Base-by-base conservation (phyloP, 1,140 invertebrate genomes). In the Matsumurasca onukii region DNA sequence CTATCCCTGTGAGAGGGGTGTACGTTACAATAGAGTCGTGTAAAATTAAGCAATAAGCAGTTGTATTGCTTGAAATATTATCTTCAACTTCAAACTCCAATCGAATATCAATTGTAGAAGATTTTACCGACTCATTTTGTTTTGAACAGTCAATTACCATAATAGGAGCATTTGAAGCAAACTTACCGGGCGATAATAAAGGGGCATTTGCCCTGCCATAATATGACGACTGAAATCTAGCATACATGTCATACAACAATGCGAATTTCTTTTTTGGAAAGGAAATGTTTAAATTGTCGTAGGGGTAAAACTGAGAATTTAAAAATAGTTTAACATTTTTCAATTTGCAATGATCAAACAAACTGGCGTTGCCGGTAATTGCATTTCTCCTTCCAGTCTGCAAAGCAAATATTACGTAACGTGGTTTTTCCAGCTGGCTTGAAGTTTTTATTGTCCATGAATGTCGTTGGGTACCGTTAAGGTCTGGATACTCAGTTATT, bases 401-500 rank as follows among this genome's bases (percentile, higher is more conserved):
- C 29, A 73, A 69, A 20, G n/a, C 66, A 15, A 73, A 30, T 48
- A 72, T 67, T 13, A 69, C 67, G 45, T 71, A 73, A 52, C 71
- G 63, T 24, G 71, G 71, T n/a, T 68, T 61, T 61, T 61, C 57
- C 13, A 29, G 27, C 12, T 29, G 57, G 15, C 15, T 29, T 9
- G 57, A 27, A 61, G 70, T 77, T 73, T 76, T 77, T 0, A 79
- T 71, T 3, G 73, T 63, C 76, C 76, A 76, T 3, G 72, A 63
- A 67, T 73, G 72, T 49, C 75, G 73, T 15, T 66, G 66, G 0
- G 74, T 73, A n/a, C 48, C 39, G 22, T 78, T 74, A n/a, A 80
- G 55, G 2, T 71, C 12, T 27, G 77, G 75, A 76, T 78, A 78
- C 63, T 79, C 76, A 71, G 77, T 76, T n/a, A 79, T 45, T 66